These are phyloP conservation scores for Ectemnius cavifrons DNA, from an alignment of 2,888 invertebrate species.

Conservation along the genomic window DNA sequence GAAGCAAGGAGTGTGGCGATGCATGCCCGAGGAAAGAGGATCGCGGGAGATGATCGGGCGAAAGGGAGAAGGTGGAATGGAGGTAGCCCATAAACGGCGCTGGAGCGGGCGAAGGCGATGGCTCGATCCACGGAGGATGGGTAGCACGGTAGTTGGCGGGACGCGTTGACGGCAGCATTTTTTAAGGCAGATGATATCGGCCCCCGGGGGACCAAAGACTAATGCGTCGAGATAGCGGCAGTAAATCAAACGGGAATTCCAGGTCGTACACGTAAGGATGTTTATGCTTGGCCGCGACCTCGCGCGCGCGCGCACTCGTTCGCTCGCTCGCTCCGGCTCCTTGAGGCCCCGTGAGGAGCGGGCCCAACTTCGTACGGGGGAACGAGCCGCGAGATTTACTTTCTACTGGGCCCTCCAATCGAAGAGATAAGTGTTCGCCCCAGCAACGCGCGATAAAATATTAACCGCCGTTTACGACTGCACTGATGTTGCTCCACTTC, in stretches of 20 bases:
- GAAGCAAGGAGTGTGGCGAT: too few relatives aligned
- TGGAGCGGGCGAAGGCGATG: slow-evolving; percentile 28
- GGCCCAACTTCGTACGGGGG: slow-evolving; percentile 10
- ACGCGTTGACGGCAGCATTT: slow-evolving; percentile 71
- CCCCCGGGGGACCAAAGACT: slow-evolving; percentile 68
- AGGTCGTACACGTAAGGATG: slow-evolving; percentile 63
- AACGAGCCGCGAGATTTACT: slow-evolving; percentile 57
- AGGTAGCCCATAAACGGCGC: slow-evolving; percentile 47
- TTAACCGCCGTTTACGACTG: slow-evolving; percentile 43
- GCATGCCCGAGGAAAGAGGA: slow-evolving; percentile 20
- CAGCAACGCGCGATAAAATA: slow-evolving; percentile 54
- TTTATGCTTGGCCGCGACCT: slow-evolving; percentile 60
- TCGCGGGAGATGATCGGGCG: slow-evolving; percentile 11
- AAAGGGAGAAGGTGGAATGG: slow-evolving; percentile 22
- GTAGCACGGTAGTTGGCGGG: slow-evolving; percentile 67
- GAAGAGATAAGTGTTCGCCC: slow-evolving; percentile 51
- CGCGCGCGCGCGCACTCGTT: slow-evolving; percentile 38
- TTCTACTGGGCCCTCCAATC: slow-evolving; percentile 58
- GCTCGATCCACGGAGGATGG: slow-evolving; percentile 61
- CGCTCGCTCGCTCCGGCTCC: slow-evolving; percentile 14
- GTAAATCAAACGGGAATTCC: slow-evolving; percentile 72
- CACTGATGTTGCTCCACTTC: slow-evolving; percentile 48
- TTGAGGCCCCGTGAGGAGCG: slow-evolving; percentile 15
- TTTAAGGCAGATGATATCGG: slow-evolving; percentile 73
- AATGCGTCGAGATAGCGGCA: slow-evolving; percentile 72